Conservation (phyloP, 2,113 vertebrate species). For the Hemichromis elongatus region DNA sequence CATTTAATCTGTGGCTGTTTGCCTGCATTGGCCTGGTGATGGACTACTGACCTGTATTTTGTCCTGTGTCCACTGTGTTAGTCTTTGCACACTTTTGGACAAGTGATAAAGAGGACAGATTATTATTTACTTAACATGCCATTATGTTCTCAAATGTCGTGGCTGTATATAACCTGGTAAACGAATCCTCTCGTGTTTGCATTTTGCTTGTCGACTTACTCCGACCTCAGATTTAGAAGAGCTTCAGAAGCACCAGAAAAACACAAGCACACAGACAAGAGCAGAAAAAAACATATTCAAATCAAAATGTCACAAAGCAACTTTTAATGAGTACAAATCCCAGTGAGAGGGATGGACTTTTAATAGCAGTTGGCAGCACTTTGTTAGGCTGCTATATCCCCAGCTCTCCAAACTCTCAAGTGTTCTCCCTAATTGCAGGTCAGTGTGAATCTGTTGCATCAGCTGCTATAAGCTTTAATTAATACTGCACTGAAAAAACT, state of each 20-base stretch:
- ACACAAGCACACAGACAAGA: neutral
- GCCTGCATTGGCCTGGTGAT: neutral
- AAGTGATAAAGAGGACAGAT: neutral
- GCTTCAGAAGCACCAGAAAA: neutral
- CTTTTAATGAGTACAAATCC: constrained; percentile 32
- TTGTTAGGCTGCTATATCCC: neutral
- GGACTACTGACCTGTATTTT: neutral
- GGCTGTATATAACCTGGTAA: neutral
- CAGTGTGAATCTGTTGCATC: constrained; percentile 61
- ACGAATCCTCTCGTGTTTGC: neutral
- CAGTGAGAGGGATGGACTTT: neutral
- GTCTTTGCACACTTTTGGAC: neutral
- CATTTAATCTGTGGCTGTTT: neutral
- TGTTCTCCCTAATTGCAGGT: constrained; percentile 70
- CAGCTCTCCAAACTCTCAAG: constrained; percentile 45
- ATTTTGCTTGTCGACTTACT: neutral
- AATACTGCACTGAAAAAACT: constrained; percentile 50
- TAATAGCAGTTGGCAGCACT: constrained; percentile 7
- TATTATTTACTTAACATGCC: neutral
- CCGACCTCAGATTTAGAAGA: neutral
- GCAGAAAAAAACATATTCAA: neutral
- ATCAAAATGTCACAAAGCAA: constrained; percentile 31
- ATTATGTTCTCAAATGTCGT: neutral
- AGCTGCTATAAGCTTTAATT: constrained; percentile 65
- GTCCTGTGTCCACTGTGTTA: neutral